Conservation (phyloP, 53 echinoderm and acorn worm genomes). For the Hippasteria phrygiana region DNA sequence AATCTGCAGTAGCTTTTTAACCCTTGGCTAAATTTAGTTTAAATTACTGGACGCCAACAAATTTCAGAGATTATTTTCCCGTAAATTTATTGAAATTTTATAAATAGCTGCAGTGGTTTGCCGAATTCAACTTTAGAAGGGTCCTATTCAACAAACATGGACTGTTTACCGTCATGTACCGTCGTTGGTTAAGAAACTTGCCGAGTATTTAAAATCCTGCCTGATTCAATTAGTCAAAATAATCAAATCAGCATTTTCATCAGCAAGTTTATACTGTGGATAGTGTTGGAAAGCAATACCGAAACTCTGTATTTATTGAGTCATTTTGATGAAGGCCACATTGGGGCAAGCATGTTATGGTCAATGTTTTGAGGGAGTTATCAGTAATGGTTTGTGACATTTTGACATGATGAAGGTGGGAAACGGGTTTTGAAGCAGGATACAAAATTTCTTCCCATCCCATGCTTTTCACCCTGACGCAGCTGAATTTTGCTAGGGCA, state of each 20-base stretch:
- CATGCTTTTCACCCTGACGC: background rate
- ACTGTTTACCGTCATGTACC: slow-evolving; percentile 11
- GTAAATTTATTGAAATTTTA: background rate
- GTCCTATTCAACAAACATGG: background rate
- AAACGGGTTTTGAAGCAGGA: background rate
- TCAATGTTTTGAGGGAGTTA: background rate
- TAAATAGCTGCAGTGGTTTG: background rate
- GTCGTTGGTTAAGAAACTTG: slow-evolving; percentile 13
- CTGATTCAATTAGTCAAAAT: slow-evolving; percentile 41
- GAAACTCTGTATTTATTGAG: background rate
- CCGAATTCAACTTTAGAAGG: background rate
- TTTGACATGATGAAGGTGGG: background rate
- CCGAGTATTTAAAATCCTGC: background rate
- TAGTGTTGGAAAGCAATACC: background rate
- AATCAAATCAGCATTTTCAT: background rate
- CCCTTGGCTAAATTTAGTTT: background rate
- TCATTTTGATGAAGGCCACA: background rate
- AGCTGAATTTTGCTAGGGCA: background rate
- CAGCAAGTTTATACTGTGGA: background rate
- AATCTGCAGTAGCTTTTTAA: too few relatives aligned
- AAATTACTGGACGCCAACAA: background rate
- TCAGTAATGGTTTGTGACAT: slow-evolving; percentile 11
- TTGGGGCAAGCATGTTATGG: background rate
- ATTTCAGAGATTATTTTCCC: background rate
- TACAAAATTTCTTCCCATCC: background rate